These are phyloP conservation scores for Agapornis roseicollis DNA, from an alignment of 2,113 vertebrate species.

Conservation along the genomic window DNA sequence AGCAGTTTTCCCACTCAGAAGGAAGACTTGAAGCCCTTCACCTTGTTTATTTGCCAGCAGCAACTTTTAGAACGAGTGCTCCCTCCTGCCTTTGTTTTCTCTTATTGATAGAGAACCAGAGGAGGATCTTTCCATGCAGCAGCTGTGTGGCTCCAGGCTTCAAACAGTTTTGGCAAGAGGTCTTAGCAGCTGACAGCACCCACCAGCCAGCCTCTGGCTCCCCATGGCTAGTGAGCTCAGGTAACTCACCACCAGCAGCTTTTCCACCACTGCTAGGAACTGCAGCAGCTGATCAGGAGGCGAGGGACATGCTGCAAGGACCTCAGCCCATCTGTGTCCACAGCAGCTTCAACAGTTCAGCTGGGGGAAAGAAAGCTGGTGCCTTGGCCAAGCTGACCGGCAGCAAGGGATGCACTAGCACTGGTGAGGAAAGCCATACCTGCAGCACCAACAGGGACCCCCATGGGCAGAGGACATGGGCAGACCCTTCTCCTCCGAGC, in stretches of 20 bases:
- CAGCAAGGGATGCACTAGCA: not conserved
- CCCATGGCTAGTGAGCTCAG: not conserved
- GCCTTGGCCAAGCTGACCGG: not conserved
- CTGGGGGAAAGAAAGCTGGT: not conserved
- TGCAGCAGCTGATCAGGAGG: not conserved
- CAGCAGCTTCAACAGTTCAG: not conserved
- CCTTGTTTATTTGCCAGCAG: not conserved
- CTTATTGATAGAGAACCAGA: not conserved
- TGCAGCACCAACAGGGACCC: not conserved
- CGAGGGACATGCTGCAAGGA: rapidly evolving
- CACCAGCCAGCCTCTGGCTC: not conserved
- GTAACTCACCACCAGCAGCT: not conserved
- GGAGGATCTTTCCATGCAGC: not conserved
- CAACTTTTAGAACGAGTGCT: not conserved
- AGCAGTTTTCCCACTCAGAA: not conserved
- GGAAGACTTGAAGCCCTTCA: not conserved
- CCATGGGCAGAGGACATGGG: too few species aligned
- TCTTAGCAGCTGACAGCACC: not conserved
- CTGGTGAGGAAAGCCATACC: not conserved
- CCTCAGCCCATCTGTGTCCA: not conserved
- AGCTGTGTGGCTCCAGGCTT: not conserved
- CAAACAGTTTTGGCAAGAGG: not conserved
- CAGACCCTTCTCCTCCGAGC: not conserved
- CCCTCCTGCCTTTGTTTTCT: not conserved
- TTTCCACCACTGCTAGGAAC: not conserved